A percentile compares a stretch with the other conserved stretches of the same genome.
phyloP scores from a whole-genome alignment of 2,888 invertebrate species.

The Volucella bombylans region DNA sequence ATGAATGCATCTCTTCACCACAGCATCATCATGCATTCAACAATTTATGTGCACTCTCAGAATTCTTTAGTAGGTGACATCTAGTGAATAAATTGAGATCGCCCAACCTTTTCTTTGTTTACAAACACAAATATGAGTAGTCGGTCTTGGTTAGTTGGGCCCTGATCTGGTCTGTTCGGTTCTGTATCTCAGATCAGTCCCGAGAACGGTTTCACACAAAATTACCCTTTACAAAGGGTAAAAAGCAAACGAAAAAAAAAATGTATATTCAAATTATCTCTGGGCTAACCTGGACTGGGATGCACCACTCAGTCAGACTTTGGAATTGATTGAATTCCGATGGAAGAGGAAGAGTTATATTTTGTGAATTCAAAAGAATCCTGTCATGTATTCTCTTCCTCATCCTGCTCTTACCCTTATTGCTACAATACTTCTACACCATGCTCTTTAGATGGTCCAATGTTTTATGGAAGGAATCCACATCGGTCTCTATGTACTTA shows the following conservation, averaged over 20 bases:
- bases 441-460: background rate
- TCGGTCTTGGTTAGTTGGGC: background rate
- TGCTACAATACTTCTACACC: too few species aligned
- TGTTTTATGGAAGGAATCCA: background rate
- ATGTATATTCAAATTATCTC: constrained; percentile 47
- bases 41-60: constrained; percentile 72
- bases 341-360: constrained; percentile 64
- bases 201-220: constrained; percentile 46
- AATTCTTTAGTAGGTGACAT: constrained; percentile 73
- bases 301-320: constrained; percentile 16
- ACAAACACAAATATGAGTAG: constrained; percentile 33
- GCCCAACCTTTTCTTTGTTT: constrained; percentile 46
- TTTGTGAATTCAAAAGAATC: constrained; percentile 69
- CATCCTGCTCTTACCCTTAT: too few species aligned
- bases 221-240: constrained; percentile 33
- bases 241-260: background rate
- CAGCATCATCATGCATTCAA: constrained; percentile 70
- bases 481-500: constrained; percentile 13
- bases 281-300: constrained; percentile 6
- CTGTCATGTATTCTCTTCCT: constrained; percentile 6
- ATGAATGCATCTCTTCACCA: constrained; percentile 63
- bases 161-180: background rate
- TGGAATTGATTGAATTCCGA: constrained; percentile 69
- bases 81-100: constrained; percentile 67
- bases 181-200: constrained; percentile 10